These are phyloP conservation scores for Phrixothrix hirtus DNA, from an alignment of 2,888 invertebrate species.

Conservation along the genomic window DNA sequence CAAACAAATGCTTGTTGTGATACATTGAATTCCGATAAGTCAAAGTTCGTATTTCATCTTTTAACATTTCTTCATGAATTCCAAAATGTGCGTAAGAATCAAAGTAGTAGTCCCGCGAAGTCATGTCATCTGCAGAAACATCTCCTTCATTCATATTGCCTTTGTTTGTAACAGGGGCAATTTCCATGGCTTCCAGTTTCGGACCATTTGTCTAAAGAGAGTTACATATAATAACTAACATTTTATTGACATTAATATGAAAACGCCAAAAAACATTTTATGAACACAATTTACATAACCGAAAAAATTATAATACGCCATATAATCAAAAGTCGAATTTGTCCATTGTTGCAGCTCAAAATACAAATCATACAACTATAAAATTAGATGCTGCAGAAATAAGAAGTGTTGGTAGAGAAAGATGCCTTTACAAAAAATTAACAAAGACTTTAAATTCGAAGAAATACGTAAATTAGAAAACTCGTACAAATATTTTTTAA, in stretches of 20 bases:
- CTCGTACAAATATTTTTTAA: no score
- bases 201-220: slow-evolving; percentile 28
- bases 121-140: slow-evolving; percentile 92
- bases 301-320: neutral
- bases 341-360: no score
- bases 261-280: neutral
- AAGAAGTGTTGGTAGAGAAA: no score
- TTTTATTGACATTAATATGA: no score
- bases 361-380: no score
- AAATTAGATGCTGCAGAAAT: no score
- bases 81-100: slow-evolving; percentile 99
- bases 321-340: neutral
- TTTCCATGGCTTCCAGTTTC: slow-evolving; percentile 61
- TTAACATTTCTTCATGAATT: slow-evolving; percentile 99
- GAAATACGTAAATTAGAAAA: no score
- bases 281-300: neutral
- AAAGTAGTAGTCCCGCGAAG: slow-evolving; percentile 99
- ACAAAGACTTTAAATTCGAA: no score
- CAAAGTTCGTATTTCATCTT: slow-evolving; percentile 97
- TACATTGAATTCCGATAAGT: slow-evolving; percentile 99
- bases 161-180: slow-evolving; percentile 49
- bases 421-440: no score
- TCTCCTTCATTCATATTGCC: slow-evolving; percentile 48
- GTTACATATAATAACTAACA: no score
- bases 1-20: slow-evolving; percentile 98